A percentile compares a stretch with the other conserved stretches of the same genome.
Conservation (phyloP, 1,140 invertebrate genomes). For the Pseudomyrmex cubaensis region DNA sequence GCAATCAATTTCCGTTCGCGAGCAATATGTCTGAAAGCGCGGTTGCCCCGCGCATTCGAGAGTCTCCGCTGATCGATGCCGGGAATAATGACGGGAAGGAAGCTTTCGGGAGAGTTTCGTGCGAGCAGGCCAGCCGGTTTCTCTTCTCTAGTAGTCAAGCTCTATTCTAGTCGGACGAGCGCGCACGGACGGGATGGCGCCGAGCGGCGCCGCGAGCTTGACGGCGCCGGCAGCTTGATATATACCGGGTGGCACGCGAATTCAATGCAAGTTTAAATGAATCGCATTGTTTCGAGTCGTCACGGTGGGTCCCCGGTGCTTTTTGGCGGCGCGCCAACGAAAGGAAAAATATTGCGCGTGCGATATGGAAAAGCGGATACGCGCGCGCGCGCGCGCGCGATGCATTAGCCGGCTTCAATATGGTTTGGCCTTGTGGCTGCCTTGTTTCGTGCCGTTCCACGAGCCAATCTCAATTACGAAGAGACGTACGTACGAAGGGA, state of each 20-base stretch:
- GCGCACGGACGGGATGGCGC: background rate
- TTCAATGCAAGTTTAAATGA: constrained; percentile 75
- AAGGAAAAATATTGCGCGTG: background rate
- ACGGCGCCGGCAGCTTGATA: background rate
- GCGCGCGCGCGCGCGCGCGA: background rate
- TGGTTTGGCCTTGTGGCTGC: background rate
- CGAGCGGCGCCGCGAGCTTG: background rate
- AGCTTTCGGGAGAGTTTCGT: constrained; percentile 36
- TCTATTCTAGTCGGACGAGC: constrained; percentile 10
- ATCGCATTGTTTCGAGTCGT: constrained; percentile 66
- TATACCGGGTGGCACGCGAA: constrained; percentile 36
- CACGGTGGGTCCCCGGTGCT: background rate
- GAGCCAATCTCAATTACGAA: constrained; percentile 31
- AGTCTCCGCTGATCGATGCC: constrained; percentile 39
- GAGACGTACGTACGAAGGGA: background rate
- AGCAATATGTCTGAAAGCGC: background rate
- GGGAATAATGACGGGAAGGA: constrained; percentile 46
- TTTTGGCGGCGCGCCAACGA: constrained; percentile 57
- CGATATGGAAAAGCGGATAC: constrained; percentile 1
- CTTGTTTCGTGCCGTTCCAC: background rate
- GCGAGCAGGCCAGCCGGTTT: background rate
- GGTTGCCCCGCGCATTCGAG: background rate
- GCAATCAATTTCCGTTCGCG: background rate
- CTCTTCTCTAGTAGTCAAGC: constrained; percentile 18
- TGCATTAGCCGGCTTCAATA: constrained; percentile 13